Evolutionary conservation across 2,888 invertebrate genomes (phyloP), one percentile per base, ranked within the genome.

Genomic region (Dioctria linearis): DNA sequence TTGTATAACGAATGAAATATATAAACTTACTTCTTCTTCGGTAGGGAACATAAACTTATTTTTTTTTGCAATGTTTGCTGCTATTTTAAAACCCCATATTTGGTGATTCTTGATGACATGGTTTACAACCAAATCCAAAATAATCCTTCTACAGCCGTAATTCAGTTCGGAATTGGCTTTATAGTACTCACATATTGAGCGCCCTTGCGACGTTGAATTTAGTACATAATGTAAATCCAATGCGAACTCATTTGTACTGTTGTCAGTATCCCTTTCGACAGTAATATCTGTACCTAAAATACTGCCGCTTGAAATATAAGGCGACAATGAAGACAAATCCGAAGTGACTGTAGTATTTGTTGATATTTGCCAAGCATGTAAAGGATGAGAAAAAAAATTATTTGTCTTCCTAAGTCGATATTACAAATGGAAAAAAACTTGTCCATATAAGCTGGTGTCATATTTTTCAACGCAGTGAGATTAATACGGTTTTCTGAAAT

Each of bases 81-180:
- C 59, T 3, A 8, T 13, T 59, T 59, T 11, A 11, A 59, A 1
- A 25, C 25, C 11, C 59, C n/a, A 13, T 11, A 5, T 59, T 59
- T 8, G 5, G 13, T 59, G 3, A 13, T 59, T 11, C 2, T 59
- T 11, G 25, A 59, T 59, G 13, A 59, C 11, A 59, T 59, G 3
- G 25, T 59, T 59, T 59, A 59, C 11, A 59, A 59, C 3, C n/a
- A 59, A 13, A 59, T 59, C 59, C 59, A 59, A 5, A n/a, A 59
- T 11, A 5, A 59, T 59, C 3, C 5, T 3, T n/a, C 59, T 59
- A 11, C 59, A 59, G 5, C 13, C 59, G 5, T 2, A 5, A 59
- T 59, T 59, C 49, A 46, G 49, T 46, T 46, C 6, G 49, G 49
- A 46, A 46, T 46, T 6, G 49, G 49, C 5, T 46, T 46, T 46